Conservation (phyloP, 2,797 vertebrate genomes). For the Erethizon dorsatum region DNA sequence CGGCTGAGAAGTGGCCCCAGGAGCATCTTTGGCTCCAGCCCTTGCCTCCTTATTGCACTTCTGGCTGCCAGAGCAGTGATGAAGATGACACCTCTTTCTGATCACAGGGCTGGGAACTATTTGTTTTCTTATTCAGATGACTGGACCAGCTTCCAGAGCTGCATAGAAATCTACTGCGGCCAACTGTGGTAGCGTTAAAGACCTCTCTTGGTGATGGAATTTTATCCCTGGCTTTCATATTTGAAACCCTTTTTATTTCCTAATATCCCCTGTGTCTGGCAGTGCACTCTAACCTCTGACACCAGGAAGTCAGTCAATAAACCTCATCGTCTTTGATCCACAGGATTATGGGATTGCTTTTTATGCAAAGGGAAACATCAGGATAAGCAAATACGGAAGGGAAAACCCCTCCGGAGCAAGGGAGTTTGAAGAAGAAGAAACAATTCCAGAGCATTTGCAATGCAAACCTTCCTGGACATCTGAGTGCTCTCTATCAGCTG, state of each 20-base stretch:
- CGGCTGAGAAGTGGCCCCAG: accelerated
- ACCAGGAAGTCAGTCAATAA: conserved; percentile 82
- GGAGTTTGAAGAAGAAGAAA: conserved; percentile 67
- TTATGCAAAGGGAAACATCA: conserved; percentile 81
- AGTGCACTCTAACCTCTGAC: conserved; percentile 79
- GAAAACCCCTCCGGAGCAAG: conserved; percentile 68
- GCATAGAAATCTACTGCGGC: background rate
- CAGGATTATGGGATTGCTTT: conserved; percentile 83
- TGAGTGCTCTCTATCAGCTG: background rate
- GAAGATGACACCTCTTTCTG: background rate
- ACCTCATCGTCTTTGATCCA: conserved; percentile 74
- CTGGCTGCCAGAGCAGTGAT: background rate
- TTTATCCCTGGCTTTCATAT: conserved; percentile 79
- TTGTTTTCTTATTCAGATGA: conserved; percentile 61
- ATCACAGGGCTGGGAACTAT: background rate
- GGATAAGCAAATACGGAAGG: conserved; percentile 78
- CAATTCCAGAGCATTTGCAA: conserved; percentile 68
- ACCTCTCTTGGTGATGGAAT: conserved; percentile 45
- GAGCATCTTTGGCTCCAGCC: accelerated
- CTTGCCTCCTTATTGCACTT: background rate
- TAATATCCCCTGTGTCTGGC: conserved; percentile 80
- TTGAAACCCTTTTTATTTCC: conserved; percentile 83
- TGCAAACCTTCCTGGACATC: conserved; percentile 41
- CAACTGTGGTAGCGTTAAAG: conserved; percentile 42
- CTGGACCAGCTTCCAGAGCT: background rate